Evolutionary conservation across 2,888 invertebrate species (phyloP), one percentile per base, ranked within the genome.

Genomic region (Pelosia muscerda): DNA sequence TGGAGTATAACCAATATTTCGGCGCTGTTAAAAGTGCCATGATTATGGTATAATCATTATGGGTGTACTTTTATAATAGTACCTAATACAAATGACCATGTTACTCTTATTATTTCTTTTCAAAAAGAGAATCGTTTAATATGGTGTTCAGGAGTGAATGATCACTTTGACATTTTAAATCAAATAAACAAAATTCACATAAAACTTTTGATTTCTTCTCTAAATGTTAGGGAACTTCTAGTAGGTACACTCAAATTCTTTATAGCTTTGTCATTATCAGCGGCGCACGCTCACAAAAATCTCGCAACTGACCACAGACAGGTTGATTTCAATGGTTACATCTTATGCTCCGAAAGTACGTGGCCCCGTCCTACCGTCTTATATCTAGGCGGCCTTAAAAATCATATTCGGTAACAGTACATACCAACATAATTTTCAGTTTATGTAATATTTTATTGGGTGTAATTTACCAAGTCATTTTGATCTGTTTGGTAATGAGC

Each of bases 281-380:
- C 85, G 81, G 72, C 81, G 84, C 85, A 82, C 71, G 80, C 79
- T 87, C 78, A 85, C 84, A 84, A 89, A 88, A 90, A 87, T 90
- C 84, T 84, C 83, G 89, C 87, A 89, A 88, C 85, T 87, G 84
- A 90, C 88, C 90, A 81, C 89, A 90, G 85, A 82, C 88, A 83
- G 85, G 86, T 87, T 82, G 85, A 81, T 86, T 88, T 87, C 82
- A 83, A 82, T 84, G 83, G 84, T 85, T 85, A 87, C 85, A 87
- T 88, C 87, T 86, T 86, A 84, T 84, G 81, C 74, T 75, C 75
- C 75, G 72, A 81, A 74, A 80, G 81, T 81, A 73, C 73, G 73
- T 74, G 63, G 63, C 54, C 42, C 42, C 23, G 49, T 65, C 54
- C 42, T 38, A n/a, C 57, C 63, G 57, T 59, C 67, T 61, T 59